A percentile compares a stretch with the other conserved stretches of the same genome.
Evolutionary conservation across 2,113 vertebrate species (phyloP).

Genomic region (Grallaria varia): DNA sequence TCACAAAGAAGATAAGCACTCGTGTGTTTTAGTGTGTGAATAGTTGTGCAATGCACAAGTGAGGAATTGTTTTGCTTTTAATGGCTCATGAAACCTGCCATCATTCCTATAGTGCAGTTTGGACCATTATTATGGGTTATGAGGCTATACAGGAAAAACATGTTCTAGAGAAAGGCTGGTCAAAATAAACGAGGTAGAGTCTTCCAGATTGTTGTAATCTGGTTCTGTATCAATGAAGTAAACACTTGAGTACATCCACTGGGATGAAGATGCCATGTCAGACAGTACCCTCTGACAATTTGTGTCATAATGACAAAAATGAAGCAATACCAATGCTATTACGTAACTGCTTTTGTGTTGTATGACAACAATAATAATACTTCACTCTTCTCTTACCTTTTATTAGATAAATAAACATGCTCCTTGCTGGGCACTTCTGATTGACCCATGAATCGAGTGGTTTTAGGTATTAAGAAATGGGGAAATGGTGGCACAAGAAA

Average conservation of each 20-base stretch:
- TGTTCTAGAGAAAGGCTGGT: conserved; percentile 63
- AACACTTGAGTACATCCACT: conserved; percentile 15
- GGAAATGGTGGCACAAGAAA: conserved; percentile 12
- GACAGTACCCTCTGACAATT: conserved; percentile 37
- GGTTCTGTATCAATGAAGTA: conserved; percentile 59
- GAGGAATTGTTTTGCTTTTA: conserved; percentile 61
- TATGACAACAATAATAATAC: conserved; percentile 20
- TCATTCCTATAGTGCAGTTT: conserved; percentile 57
- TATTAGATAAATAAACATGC: not conserved
- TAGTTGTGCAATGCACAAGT: conserved; percentile 41
- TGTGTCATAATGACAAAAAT: conserved; percentile 46
- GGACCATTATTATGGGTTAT: conserved; percentile 69
- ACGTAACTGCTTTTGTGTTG: conserved; percentile 17
- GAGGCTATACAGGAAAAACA: conserved; percentile 74
- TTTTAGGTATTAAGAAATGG: not conserved
- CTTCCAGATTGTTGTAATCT: not conserved
- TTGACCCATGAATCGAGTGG: not conserved
- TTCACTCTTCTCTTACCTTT: not conserved
- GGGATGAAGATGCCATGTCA: conserved; percentile 47
- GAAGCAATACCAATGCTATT: conserved; percentile 49
- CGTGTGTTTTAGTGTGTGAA: not conserved
- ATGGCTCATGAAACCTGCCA: conserved; percentile 27
- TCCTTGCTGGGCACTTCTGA: not conserved
- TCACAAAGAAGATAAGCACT: not conserved
- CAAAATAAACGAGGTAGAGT: conserved; percentile 35